Evolutionary conservation across 2,888 invertebrate species (phyloP).

Genomic region (Hypomecis punctinalis): DNA sequence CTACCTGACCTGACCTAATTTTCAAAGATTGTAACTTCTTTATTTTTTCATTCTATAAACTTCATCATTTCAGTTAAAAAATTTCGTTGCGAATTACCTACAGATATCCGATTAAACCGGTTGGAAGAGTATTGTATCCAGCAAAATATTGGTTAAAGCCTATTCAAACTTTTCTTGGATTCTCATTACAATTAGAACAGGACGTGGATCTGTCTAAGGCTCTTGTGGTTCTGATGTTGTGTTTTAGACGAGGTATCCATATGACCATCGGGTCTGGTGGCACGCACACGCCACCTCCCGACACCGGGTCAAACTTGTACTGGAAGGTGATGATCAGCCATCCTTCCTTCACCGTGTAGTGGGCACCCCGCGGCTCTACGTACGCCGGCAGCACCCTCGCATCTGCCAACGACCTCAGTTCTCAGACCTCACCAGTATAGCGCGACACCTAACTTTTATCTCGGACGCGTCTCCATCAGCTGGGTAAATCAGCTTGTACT

Average conservation of each 20-base stretch:
- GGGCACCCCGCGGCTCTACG: conserved; percentile 25
- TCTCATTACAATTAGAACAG: too few relatives aligned
- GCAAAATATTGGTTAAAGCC: too few relatives aligned
- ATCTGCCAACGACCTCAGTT: conserved; percentile 26
- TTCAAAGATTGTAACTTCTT: too few relatives aligned
- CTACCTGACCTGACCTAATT: too few relatives aligned
- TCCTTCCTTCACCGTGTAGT: conserved; percentile 8
- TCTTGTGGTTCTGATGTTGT: too few relatives aligned
- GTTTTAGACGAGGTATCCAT: not conserved
- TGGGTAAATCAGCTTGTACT: conserved; percentile 30
- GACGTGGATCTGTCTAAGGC: too few relatives aligned
- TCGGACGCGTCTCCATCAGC: conserved; percentile 15
- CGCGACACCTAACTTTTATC: conserved; percentile 31
- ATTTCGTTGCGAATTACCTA: too few relatives aligned
- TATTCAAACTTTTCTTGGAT: too few relatives aligned
- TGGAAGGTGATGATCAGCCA: conserved; percentile 29
- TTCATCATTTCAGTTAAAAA: too few relatives aligned
- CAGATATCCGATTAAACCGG: too few relatives aligned
- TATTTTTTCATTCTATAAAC: too few relatives aligned
- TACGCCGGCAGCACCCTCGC: conserved; percentile 32
- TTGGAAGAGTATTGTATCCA: too few relatives aligned
- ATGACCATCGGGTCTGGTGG: conserved; percentile 2
- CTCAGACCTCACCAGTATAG: conserved; percentile 22
- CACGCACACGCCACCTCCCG: conserved; percentile 27
- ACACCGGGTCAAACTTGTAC: conserved; percentile 24